These are phyloP conservation scores for Hesperophylax magnus DNA, from an alignment of 1,140 invertebrate species.

Conservation along the genomic window DNA sequence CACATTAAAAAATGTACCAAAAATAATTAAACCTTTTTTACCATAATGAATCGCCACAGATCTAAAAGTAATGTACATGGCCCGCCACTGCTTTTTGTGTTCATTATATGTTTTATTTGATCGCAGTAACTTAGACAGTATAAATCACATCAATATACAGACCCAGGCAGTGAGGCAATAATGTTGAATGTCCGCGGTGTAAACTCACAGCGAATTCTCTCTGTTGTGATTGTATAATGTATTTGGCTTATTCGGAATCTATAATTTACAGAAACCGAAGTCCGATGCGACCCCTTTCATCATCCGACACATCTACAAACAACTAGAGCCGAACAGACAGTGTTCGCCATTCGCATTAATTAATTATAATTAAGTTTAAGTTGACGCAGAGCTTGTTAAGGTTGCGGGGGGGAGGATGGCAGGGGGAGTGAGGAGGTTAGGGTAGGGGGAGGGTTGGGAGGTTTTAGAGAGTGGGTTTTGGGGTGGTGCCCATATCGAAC, in stretches of 20 bases:
- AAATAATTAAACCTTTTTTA: too few relatives aligned
- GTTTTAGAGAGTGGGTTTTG: neutral
- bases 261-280: slow-evolving; percentile 20
- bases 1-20: too few relatives aligned
- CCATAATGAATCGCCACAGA: too few relatives aligned
- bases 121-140: too few relatives aligned
- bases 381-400: slow-evolving; percentile 71
- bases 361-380: slow-evolving; percentile 86
- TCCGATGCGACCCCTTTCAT: slow-evolving; percentile 47
- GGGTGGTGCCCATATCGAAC: slow-evolving; percentile 37
- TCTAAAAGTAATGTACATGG: too few relatives aligned
- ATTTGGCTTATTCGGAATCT: slow-evolving; percentile 9
- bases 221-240: neutral
- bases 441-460: neutral
- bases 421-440: slow-evolving; percentile 47
- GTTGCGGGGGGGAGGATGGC: slow-evolving; percentile 65
- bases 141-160: too few relatives aligned
- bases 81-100: too few relatives aligned
- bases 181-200: too few relatives aligned
- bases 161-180: too few relatives aligned
- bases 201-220: too few relatives aligned
- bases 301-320: slow-evolving; percentile 36
- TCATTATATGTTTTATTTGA: too few relatives aligned
- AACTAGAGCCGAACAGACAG: slow-evolving; percentile 63
- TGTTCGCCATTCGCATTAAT: slow-evolving; percentile 75